Conservation (phyloP, 2,113 vertebrate genomes). For the Pomatostomus ruficeps region DNA sequence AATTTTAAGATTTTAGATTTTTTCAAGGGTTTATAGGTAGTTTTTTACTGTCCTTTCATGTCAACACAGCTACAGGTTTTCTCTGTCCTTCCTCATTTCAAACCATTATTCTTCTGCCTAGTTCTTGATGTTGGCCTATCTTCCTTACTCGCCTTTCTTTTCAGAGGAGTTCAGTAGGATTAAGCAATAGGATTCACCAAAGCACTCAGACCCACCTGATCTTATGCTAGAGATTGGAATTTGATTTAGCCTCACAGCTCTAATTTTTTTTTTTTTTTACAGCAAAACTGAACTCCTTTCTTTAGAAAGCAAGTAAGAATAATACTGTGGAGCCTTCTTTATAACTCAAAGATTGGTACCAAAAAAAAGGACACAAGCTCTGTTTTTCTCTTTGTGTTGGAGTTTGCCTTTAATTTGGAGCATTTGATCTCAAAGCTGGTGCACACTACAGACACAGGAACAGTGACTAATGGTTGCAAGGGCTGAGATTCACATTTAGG, state of each 20-base stretch:
- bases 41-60: neutral
- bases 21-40: neutral
- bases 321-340: neutral
- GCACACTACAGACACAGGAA: neutral
- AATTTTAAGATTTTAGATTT: neutral
- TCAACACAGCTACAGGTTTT: neutral
- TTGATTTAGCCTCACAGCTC: neutral
- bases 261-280: neutral
- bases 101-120: neutral
- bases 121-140: neutral
- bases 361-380: neutral
- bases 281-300: neutral
- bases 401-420: neutral
- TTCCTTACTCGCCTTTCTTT: neutral
- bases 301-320: neutral
- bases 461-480: neutral
- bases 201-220: neutral
- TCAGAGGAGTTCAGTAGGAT: neutral
- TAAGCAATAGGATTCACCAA: neutral
- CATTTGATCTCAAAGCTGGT: neutral
- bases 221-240: neutral
- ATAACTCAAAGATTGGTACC: neutral
- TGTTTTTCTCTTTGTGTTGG: neutral
- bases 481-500: conserved; percentile 32
- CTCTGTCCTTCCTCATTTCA: neutral